Base-by-base conservation (phyloP, 2,113 vertebrate genomes). In the Eulacestoma nigropectus region DNA sequence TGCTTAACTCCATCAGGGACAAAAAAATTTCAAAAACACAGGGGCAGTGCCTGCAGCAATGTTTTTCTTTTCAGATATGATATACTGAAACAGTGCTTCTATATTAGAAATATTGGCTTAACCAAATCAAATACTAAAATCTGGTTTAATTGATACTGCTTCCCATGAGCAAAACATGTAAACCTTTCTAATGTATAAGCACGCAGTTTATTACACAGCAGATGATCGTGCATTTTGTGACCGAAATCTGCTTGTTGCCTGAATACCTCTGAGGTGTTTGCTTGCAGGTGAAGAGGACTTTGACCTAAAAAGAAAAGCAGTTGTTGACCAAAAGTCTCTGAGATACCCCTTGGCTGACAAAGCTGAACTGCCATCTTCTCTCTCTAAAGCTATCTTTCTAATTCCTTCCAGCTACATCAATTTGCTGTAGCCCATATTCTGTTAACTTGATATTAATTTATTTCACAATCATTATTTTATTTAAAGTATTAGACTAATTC, bases 401-500 rank as follows among this genome's bases (percentile, higher is more conserved):
- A 87, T 72, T 92, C 74, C 55, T 73, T 69, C 39, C 59, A 87
- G 53, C 23, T 21, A 79, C 37, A 77, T 77, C 3, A n/a, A 27
- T 69, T 53, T 56, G 83, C 62, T 46, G 37, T 50, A n/a, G 63
- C n/a, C 29, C 3, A 3, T 26, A 67, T 89, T 85, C 87, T 8
- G 6, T 57, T 91, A 85, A 73, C 49, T 44, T 72, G 49, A 6
- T 41, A 80, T 75, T 73, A 76, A 84, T 90, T 88, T 84, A 78
- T 84, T 96, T 63, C 47, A 59, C 23, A 52, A 86, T 95, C 47
- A 55, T 92, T 90, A 76, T 92, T 86, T 82, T 69, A 8, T 89
- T 92, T 92, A 72, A 96, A 87, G 47, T 76, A 72, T 53, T 52
- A 84, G 57, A 86, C 57, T 65, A 85, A 73, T 32, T 85, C 18